Evolutionary conservation across 2,113 vertebrate species (phyloP).

Genomic region (Tetrax tetrax): DNA sequence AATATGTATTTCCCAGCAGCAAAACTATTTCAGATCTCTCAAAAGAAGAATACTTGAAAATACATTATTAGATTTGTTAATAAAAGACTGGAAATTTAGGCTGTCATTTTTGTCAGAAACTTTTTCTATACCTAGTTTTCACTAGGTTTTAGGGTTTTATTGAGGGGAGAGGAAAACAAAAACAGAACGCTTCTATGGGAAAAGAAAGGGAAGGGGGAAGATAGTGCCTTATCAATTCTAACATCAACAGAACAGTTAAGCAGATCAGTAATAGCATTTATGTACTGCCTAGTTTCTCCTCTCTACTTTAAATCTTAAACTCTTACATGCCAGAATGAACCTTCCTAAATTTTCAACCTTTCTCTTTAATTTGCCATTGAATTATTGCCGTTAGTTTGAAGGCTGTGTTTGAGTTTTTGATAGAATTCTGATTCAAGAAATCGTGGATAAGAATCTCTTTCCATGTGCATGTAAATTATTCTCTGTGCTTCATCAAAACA

Average conservation of each 20-base stretch:
- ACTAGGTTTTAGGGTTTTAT: background rate
- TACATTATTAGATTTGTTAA: background rate
- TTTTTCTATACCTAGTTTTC: background rate
- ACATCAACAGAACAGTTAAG: background rate
- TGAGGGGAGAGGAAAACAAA: background rate
- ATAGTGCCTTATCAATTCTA: background rate
- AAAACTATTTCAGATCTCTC: background rate
- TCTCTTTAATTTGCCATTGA: background rate
- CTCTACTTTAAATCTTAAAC: background rate
- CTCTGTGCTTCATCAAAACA: conserved; percentile 88
- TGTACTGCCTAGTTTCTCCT: background rate
- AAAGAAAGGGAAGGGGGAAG: background rate
- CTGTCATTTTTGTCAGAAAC: background rate
- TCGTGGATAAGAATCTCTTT: conserved; percentile 86
- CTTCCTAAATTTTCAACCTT: background rate
- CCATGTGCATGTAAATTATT: conserved; percentile 86
- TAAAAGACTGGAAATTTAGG: background rate
- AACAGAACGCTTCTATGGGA: background rate
- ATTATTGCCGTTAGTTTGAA: conserved; percentile 44
- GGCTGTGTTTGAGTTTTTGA: conserved; percentile 77
- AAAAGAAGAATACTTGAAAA: background rate
- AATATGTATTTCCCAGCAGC: background rate
- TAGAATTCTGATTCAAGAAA: conserved; percentile 86
- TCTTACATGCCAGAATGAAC: background rate
- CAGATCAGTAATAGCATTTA: background rate